Percentiles rank a stretch among this genome's conserved stretches.
phyloP scores from a whole-genome alignment of 1,140 invertebrate species.

The Macrobrachium rosenbergii region DNA sequence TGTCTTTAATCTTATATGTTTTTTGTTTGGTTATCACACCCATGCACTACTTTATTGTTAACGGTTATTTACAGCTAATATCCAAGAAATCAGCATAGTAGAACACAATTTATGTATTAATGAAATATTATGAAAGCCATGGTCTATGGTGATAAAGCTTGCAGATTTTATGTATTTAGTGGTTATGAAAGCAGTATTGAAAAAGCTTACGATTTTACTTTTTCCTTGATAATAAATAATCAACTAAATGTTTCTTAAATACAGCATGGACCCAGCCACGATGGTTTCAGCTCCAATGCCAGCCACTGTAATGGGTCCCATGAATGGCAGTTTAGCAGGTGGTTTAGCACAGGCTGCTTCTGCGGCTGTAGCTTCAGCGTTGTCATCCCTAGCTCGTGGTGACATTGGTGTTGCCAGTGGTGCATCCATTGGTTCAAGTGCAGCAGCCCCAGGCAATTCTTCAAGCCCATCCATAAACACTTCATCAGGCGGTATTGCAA shows the following conservation, averaged over 20 bases:
- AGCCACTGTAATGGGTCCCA: constrained; percentile 66
- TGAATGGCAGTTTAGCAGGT: constrained; percentile 69
- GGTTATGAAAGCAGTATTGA: background rate
- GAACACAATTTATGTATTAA: no score
- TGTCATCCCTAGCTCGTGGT: constrained; percentile 70
- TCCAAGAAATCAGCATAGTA: no score
- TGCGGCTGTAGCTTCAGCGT: constrained; percentile 72
- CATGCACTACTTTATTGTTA: no score
- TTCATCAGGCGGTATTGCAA: constrained; percentile 2
- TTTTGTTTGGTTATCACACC: no score
- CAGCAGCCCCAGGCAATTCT: no score
- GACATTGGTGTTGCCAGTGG: constrained; percentile 10
- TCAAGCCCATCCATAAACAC: background rate
- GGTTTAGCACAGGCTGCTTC: constrained; percentile 70
- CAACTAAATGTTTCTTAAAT: constrained; percentile 4
- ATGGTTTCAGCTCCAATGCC: constrained; percentile 34
- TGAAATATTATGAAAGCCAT: no score
- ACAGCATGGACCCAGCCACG: constrained; percentile 51
- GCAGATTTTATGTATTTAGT: no score
- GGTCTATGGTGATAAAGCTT: no score
- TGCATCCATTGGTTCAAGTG: background rate
- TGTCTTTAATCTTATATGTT: no score
- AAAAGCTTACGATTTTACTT: background rate
- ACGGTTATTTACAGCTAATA: no score
- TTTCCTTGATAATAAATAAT: background rate